phyloP scores from a whole-genome alignment of 2,113 vertebrate genomes.

The Sialia sialis region DNA sequence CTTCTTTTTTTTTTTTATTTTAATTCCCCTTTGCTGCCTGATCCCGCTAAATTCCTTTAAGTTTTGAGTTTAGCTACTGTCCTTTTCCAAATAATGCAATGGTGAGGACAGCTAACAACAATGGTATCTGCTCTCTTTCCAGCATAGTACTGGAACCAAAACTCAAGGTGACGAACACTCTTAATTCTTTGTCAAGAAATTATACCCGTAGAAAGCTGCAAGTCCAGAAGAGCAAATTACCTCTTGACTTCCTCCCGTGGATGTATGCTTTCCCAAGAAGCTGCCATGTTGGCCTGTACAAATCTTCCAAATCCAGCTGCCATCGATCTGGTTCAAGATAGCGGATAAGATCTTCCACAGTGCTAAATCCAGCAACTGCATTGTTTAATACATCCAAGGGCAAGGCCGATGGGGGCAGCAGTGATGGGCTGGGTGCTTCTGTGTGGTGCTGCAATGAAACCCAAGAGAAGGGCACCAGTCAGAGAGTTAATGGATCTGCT shows the following conservation, averaged over 20 bases:
- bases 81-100: not conserved
- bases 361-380: conserved; percentile 81
- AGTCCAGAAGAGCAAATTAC: conserved; percentile 65
- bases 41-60: not conserved
- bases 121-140: not conserved
- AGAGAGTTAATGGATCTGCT: conserved; percentile 16
- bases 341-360: conserved; percentile 95
- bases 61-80: not conserved
- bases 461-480: conserved; percentile 21
- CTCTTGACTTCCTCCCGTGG: conserved; percentile 89
- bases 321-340: conserved; percentile 94
- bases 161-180: not conserved
- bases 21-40: not conserved
- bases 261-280: conserved; percentile 92
- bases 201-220: not conserved
- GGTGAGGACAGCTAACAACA: not conserved
- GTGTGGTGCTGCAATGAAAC: conserved; percentile 75
- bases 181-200: not conserved
- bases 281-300: conserved; percentile 92
- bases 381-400: conserved; percentile 85
- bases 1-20: too few relatives aligned
- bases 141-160: not conserved
- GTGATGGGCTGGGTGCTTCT: conserved; percentile 73
- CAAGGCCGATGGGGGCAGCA: conserved; percentile 73
- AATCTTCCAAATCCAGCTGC: conserved; percentile 93